Evolutionary conservation across 2,113 vertebrate genomes (phyloP).

Genomic region (Salvelinus sp.): DNA sequence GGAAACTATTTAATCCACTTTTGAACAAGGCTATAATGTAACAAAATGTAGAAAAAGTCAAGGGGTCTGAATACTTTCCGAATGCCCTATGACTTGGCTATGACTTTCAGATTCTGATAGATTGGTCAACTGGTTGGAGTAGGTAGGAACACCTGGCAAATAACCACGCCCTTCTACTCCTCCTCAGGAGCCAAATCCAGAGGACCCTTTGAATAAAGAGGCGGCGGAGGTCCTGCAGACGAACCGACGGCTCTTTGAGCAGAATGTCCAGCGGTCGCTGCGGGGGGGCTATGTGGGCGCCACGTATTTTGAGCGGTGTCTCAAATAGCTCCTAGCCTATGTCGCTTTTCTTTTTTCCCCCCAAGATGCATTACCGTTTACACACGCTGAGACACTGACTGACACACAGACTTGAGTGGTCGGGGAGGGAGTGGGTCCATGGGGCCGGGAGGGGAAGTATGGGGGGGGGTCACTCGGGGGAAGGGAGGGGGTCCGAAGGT

Average conservation of each 20-base stretch:
- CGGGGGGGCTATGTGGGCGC: conserved; percentile 89
- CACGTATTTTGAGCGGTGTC: conserved; percentile 93
- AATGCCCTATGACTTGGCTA: no score
- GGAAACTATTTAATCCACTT: no score
- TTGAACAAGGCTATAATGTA: no score
- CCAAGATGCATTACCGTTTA: conserved; percentile 61
- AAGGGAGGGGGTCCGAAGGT: not conserved
- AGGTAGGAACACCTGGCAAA: not conserved
- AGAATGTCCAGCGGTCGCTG: conserved; percentile 90
- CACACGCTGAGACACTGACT: conserved; percentile 52
- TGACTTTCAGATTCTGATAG: no score
- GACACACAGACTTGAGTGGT: conserved; percentile 42
- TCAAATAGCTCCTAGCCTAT: conserved; percentile 78
- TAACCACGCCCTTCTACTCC: not conserved
- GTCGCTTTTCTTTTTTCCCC: conserved; percentile 48
- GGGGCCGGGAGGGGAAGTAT: not conserved
- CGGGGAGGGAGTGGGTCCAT: not conserved
- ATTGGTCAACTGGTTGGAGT: no score
- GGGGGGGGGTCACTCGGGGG: not conserved
- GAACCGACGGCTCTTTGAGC: conserved; percentile 91
- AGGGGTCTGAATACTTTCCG: no score
- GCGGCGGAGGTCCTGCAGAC: conserved; percentile 90
- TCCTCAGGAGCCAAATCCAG: conserved; percentile 87
- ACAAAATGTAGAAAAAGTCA: no score
- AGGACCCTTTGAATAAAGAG: conserved; percentile 92